Conservation (phyloP, 2,888 invertebrate genomes). For the Leptarthrus brevirostris region DNA sequence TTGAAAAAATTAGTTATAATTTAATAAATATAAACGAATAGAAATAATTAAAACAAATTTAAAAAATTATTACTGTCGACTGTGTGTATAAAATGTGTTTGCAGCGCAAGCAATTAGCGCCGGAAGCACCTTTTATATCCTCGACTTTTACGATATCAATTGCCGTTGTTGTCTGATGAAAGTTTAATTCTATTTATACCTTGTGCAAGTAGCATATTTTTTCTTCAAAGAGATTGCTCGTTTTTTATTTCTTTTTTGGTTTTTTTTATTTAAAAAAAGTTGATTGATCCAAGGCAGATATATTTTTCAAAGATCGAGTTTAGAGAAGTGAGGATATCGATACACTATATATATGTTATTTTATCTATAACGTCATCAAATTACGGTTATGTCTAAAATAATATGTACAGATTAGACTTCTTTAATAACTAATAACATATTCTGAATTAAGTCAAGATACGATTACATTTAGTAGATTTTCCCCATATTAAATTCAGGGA, state of each 20-base stretch:
- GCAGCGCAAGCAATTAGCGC: neutral
- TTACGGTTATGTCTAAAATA: too few relatives aligned
- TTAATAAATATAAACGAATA: constrained; percentile 41
- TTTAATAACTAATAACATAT: too few relatives aligned
- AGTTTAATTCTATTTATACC: constrained; percentile 23
- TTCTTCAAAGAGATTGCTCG: too few relatives aligned
- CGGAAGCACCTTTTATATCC: constrained; percentile 33
- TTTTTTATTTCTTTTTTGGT: neutral
- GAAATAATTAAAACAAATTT: constrained; percentile 38
- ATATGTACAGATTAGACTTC: too few relatives aligned
- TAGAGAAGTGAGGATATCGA: too few relatives aligned
- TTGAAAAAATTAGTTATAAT: constrained; percentile 41
- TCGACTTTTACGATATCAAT: constrained; percentile 40
- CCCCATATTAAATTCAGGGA: too few relatives aligned
- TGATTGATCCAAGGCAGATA: too few relatives aligned
- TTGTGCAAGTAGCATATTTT: constrained; percentile 10
- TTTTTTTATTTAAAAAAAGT: neutral
- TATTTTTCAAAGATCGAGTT: too few relatives aligned
- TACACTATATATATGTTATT: too few relatives aligned
- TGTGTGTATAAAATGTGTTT: constrained; percentile 25
- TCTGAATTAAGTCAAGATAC: too few relatives aligned
- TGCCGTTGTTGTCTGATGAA: constrained; percentile 20
- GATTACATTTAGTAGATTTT: too few relatives aligned
- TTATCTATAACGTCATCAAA: too few relatives aligned
- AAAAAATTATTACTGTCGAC: constrained; percentile 46